Conservation (phyloP, 2,888 invertebrate genomes). For the Brachycybe producta region DNA sequence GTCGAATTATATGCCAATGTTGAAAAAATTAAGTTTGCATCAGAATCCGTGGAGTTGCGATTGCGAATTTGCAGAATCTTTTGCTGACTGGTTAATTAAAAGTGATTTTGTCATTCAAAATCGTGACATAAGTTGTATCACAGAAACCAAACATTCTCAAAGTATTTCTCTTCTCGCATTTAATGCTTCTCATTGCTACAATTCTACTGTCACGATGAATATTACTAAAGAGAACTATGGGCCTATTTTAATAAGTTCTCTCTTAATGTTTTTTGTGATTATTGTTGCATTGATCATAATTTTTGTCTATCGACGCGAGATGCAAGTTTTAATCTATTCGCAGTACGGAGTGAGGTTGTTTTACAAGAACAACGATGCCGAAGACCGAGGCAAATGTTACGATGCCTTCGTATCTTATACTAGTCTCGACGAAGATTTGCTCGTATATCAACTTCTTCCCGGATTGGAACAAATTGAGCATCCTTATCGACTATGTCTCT, state of each 20-base stretch:
- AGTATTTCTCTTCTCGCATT: too few relatives aligned
- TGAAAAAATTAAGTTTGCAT: background rate
- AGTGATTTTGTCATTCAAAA: background rate
- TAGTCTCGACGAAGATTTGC: conserved; percentile 24
- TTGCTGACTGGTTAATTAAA: conserved; percentile 58
- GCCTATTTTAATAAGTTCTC: background rate
- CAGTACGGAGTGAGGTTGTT: conserved; percentile 6
- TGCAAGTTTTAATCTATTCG: conserved; percentile 16
- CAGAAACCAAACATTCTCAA: conserved; percentile 40
- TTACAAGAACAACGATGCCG: background rate
- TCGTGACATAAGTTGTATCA: background rate
- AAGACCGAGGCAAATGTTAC: conserved; percentile 20
- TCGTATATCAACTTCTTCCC: conserved; percentile 22
- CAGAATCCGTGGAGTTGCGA: conserved; percentile 13
- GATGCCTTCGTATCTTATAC: conserved; percentile 28
- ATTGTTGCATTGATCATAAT: conserved; percentile 19
- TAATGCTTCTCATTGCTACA: too few relatives aligned
- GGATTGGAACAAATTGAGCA: conserved; percentile 22
- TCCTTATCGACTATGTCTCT: conserved; percentile 24
- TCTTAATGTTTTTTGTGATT: conserved; percentile 10
- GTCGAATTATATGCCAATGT: background rate
- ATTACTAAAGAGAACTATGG: conserved; percentile 37
- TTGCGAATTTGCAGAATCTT: conserved; percentile 41
- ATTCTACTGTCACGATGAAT: too few relatives aligned
- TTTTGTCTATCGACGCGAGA: conserved; percentile 1